Conservation (phyloP, 2,888 invertebrate genomes). For the Agriopis leucophaearia region DNA sequence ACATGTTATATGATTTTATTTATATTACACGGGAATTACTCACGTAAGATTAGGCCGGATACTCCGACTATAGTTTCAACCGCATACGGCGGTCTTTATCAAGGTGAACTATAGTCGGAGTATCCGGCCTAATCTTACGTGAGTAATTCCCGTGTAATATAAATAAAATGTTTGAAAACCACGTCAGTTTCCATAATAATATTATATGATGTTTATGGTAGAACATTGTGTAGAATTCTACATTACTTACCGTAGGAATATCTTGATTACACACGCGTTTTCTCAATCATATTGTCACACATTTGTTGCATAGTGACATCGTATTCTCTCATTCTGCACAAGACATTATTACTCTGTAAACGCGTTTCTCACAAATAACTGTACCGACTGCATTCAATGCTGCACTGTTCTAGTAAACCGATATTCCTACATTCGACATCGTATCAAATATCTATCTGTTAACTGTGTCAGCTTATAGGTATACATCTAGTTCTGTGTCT, state of each 20-base stretch:
- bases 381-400: slow-evolving; percentile 14
- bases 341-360: slow-evolving; percentile 20
- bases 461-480: slow-evolving; percentile 26
- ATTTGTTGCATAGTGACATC: slow-evolving; percentile 13
- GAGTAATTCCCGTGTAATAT: too few relatives aligned
- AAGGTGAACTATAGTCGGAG: too few relatives aligned
- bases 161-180: too few relatives aligned
- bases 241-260: neutral
- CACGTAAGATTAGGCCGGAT: too few relatives aligned
- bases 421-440: slow-evolving; percentile 26
- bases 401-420: slow-evolving; percentile 20
- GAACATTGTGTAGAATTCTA: neutral
- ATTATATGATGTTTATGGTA: too few relatives aligned
- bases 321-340: slow-evolving; percentile 1
- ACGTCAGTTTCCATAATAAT: too few relatives aligned
- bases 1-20: too few relatives aligned
- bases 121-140: too few relatives aligned
- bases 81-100: too few relatives aligned
- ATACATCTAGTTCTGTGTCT: slow-evolving; percentile 11
- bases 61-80: too few relatives aligned
- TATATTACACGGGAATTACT: too few relatives aligned
- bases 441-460: slow-evolving; percentile 20
- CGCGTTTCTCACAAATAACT: slow-evolving; percentile 22
- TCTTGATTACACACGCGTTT: slow-evolving; percentile 12
- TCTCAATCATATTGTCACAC: slow-evolving; percentile 6